phyloP scores from a whole-genome alignment of 53 echinoderm and acorn worm genomes.

The Arbacia lixula region DNA sequence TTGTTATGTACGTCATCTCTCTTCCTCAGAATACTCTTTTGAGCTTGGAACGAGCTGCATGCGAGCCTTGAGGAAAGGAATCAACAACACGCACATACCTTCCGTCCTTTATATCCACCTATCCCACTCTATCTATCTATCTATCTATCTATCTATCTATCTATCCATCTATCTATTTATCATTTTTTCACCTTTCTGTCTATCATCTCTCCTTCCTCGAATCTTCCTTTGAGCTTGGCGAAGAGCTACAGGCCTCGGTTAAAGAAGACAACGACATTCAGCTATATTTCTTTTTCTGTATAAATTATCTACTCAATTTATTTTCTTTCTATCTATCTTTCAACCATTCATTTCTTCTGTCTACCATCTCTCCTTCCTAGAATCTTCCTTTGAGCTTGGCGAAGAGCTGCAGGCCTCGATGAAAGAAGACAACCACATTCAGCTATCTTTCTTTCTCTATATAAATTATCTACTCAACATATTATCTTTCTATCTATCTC shows the following conservation, averaged over 20 bases:
- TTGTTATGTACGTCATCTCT: no score
- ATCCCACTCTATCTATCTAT: not conserved
- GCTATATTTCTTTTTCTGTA: no score
- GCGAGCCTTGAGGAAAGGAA: constrained; percentile 22
- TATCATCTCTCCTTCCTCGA: no score
- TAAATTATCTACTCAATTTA: no score
- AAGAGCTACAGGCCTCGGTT: constrained; percentile 22
- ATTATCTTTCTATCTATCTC: no score
- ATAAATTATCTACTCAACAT: no score
- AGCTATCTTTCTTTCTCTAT: no score
- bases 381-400: constrained; percentile 53
- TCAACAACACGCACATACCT: not conserved
- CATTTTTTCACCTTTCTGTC: not conserved
- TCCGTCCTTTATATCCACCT: not conserved
- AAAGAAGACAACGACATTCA: constrained; percentile 38
- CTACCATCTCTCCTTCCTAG: no score
- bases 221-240: constrained; percentile 53
- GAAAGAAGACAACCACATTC: constrained; percentile 33
- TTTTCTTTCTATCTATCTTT: no score
- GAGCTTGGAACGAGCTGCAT: constrained; percentile 45
- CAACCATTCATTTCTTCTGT: no score
- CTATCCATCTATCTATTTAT: not conserved
- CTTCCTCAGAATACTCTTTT: constrained; percentile 42
- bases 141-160: no score
- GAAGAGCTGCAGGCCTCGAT: constrained; percentile 33